Percentiles rank a stretch among this genome's conserved stretches.
These are phyloP conservation scores for Coregonus sp. DNA, from an alignment of 2,797 vertebrate genomes.

Conservation along the genomic window DNA sequence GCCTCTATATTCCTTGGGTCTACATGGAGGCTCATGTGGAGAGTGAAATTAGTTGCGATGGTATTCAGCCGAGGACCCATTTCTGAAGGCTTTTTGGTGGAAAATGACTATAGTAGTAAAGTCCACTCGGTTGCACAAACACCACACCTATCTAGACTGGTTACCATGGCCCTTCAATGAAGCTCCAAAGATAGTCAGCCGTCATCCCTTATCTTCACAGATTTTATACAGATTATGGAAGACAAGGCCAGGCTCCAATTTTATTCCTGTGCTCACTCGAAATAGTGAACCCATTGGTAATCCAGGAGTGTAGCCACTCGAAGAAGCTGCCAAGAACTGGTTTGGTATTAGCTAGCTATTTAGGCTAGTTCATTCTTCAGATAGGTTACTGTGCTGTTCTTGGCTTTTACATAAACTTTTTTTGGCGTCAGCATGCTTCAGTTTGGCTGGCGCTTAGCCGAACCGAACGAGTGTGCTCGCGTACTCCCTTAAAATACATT, in stretches of 20 bases:
- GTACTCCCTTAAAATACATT: too few relatives aligned
- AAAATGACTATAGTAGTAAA: not conserved
- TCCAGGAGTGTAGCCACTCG: not conserved
- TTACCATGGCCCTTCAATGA: too few relatives aligned
- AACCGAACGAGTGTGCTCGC: too few relatives aligned
- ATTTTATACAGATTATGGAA: not conserved
- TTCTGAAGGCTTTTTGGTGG: not conserved
- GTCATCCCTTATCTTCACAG: not conserved
- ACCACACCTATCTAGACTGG: not conserved
- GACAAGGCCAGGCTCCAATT: not conserved
- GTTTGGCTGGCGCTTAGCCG: too few relatives aligned
- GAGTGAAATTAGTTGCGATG: not conserved
- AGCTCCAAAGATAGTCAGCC: not conserved
- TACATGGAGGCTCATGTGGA: not conserved
- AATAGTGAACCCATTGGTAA: not conserved
- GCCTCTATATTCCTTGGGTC: not conserved
- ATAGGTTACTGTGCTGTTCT: not conserved
- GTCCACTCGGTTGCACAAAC: slow-evolving; percentile 1
- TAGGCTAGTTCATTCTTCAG: not conserved
- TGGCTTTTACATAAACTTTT: too few relatives aligned
- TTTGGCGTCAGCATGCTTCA: not conserved
- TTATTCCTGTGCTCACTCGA: not conserved
- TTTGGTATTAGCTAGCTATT: not conserved
- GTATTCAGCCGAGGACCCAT: not conserved
- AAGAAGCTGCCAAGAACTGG: not conserved